These are phyloP conservation scores for Lissocephala sabroskyi DNA, from an alignment of 2,888 invertebrate genomes.

Conservation along the genomic window DNA sequence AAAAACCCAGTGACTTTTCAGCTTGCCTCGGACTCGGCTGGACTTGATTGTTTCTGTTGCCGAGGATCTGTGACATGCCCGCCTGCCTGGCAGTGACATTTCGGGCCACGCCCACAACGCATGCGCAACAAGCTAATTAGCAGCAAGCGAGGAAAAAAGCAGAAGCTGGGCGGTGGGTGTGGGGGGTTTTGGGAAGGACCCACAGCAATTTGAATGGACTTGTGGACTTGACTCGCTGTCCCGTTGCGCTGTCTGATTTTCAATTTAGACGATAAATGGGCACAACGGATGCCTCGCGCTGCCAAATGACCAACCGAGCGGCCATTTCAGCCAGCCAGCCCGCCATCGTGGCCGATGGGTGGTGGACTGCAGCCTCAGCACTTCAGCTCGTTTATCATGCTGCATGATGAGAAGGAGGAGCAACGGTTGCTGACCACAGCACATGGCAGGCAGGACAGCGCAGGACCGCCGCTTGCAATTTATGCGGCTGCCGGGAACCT, in stretches of 20 bases:
- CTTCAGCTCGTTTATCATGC: slow-evolving; percentile 29
- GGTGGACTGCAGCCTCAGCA: not conserved
- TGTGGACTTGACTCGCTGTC: not conserved
- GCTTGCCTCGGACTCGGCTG: too few relatives aligned
- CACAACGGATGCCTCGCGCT: not conserved
- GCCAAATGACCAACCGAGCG: not conserved
- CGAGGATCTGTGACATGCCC: too few relatives aligned
- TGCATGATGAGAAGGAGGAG: not conserved
- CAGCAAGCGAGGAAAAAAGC: not conserved
- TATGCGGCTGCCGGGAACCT: slow-evolving; percentile 14
- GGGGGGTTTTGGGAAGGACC: too few relatives aligned
- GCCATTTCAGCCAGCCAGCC: not conserved
- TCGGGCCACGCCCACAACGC: slow-evolving; percentile 37
- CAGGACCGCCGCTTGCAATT: slow-evolving; percentile 20
- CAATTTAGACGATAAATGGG: slow-evolving; percentile 33
- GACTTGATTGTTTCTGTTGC: too few relatives aligned
- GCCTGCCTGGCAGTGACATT: slow-evolving; percentile 7
- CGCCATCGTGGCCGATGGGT: not conserved
- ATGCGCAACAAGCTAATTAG: slow-evolving; percentile 43
- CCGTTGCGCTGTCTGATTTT: slow-evolving; percentile 26
- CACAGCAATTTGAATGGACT: slow-evolving; percentile 2
- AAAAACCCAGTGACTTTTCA: too few relatives aligned
- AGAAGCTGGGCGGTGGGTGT: too few relatives aligned
- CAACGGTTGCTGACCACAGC: not conserved
- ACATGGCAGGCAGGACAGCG: slow-evolving; percentile 20